These are phyloP conservation scores for Otocyon megalotis DNA, from an alignment of 2,113 vertebrate genomes.

Conservation along the genomic window DNA sequence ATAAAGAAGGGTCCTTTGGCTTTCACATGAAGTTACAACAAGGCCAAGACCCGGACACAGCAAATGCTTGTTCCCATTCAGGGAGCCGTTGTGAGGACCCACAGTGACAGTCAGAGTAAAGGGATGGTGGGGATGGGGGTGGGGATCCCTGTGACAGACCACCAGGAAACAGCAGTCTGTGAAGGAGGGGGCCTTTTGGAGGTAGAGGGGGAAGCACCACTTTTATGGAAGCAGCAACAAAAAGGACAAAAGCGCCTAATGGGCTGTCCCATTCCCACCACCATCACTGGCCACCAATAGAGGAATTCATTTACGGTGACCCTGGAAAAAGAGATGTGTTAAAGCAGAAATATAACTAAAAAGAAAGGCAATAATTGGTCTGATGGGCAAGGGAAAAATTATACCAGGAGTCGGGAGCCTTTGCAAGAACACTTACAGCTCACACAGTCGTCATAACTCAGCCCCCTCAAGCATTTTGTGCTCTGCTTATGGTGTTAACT, in stretches of 20 bases:
- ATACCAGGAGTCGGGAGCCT: conserved; percentile 73
- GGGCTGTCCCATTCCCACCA: conserved; percentile 42
- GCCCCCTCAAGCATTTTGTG: conserved; percentile 82
- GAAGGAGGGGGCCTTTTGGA: not conserved
- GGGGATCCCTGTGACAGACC: not conserved
- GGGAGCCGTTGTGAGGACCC: conserved; percentile 16
- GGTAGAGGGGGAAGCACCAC: not conserved
- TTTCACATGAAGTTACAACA: conserved; percentile 60
- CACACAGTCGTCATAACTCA: conserved; percentile 80
- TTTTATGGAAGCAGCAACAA: conserved; percentile 67
- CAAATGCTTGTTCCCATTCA: conserved; percentile 61
- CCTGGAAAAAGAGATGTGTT: conserved; percentile 68
- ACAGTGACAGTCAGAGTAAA: not conserved
- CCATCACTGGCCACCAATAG: conserved; percentile 56
- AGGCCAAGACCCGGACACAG: conserved; percentile 19
- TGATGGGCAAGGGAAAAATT: conserved; percentile 77
- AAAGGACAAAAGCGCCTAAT: conserved; percentile 70
- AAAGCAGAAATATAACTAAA: conserved; percentile 69
- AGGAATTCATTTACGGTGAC: conserved; percentile 69
- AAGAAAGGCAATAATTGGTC: conserved; percentile 78
- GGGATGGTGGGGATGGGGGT: not conserved
- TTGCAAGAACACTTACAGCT: conserved; percentile 78
- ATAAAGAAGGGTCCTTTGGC: conserved; percentile 51
- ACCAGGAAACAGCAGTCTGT: conserved; percentile 57
- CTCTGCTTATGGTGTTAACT: conserved; percentile 84